Percentiles rank a stretch among this genome's conserved stretches.
phyloP scores from a whole-genome alignment of 1,140 invertebrate species.

The Drosophila kikkawai region DNA sequence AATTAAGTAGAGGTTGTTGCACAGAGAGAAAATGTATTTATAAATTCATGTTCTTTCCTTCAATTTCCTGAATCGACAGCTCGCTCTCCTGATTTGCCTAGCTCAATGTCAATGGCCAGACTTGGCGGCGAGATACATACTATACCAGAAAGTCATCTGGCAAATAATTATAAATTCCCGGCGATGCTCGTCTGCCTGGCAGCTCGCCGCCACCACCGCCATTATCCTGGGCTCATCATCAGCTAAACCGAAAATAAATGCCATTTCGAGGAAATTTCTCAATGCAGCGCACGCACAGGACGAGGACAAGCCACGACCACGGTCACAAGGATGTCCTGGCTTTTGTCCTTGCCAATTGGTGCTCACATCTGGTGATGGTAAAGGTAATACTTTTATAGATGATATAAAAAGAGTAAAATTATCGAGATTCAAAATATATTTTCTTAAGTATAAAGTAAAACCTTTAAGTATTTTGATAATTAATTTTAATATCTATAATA shows the following conservation, averaged over 20 bases:
- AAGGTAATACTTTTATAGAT: background rate
- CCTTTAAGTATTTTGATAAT: accelerated
- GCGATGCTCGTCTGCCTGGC: constrained; percentile 41
- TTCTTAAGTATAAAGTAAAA: background rate
- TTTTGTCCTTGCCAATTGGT: constrained; percentile 62
- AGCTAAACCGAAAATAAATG: constrained; percentile 49
- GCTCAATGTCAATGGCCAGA: constrained; percentile 64
- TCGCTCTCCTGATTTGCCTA: constrained; percentile 22
- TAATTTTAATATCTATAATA: accelerated
- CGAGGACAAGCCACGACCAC: constrained; percentile 20
- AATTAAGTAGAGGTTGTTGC: constrained; percentile 7
- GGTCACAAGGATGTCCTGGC: constrained; percentile 33
- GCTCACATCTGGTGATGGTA: constrained; percentile 49
- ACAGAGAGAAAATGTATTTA: background rate
- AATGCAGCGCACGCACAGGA: constrained; percentile 67
- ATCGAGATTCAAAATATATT: background rate
- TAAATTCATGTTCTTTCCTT: constrained; percentile 4
- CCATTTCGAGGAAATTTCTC: constrained; percentile 45
- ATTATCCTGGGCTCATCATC: constrained; percentile 58
- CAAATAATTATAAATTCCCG: constrained; percentile 67
- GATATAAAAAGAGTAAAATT: background rate
- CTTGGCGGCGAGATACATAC: background rate
- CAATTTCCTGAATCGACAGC: constrained; percentile 21
- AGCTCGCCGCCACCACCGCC: background rate
- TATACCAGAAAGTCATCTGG: constrained; percentile 36